Base-by-base conservation (phyloP, 2,888 invertebrate species). In the Pogonocherus hispidulus region DNA sequence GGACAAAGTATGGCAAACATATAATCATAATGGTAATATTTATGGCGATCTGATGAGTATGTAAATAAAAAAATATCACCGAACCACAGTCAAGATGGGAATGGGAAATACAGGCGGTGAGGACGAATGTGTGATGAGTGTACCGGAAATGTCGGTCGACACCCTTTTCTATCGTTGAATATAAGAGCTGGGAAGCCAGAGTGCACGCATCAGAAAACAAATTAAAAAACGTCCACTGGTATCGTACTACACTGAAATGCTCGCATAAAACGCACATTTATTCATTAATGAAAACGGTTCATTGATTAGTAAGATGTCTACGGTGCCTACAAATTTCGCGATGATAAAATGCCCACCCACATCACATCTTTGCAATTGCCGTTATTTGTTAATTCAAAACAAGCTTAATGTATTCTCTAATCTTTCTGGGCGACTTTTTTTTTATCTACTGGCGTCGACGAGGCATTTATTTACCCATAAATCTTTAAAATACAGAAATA, bases 81-180 rank as follows among this genome's bases (percentile, higher is more conserved):
- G 23, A 14, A 57, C 27, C 16, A 44, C 46, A n/a, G n/a, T 57
- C 44, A 46, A 23, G 11, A 46, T 46, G 59, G 55, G 32, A 47
- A 59, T 59, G 47, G 59, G 59, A 59, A 62, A 49, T 60, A 32
- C 32, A 62, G 27, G 49, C 35, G 51, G 32, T 32, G 35, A 62
- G 37, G 51, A 63, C 41, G 65, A 56, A 66, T 65, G 62, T 57
- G 23, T 67, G 66, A 60, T 67, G 66, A 57, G 63, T 60, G 27
- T 67, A 69, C 73, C 73, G 73, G 73, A 73, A 73, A 65, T 71
- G 69, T 71, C 73, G 70, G 70, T 70, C 73, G 73, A 73, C 73
- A 73, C 73, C 73, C 70, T 73, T 66, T 68, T 67, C 41, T 65
- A 62, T 62, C 62, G 51, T 51, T 20, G 51, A 62, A 51, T 51